Evolutionary conservation across 2,888 invertebrate genomes (phyloP).

Genomic region (Agrilus mali): DNA sequence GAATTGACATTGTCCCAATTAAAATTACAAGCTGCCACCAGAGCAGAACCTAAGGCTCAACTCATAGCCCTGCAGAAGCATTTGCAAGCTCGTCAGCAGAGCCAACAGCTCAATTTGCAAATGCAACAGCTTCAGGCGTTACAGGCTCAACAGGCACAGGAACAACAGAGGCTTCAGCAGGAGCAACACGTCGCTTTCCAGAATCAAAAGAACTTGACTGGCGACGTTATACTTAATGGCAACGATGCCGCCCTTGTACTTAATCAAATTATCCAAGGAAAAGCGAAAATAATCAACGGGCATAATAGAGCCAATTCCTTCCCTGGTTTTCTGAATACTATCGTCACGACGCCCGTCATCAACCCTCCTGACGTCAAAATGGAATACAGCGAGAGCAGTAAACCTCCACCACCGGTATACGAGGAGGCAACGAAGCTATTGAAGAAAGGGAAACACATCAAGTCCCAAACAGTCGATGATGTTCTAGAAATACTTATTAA

Average conservation of each 20-base stretch:
- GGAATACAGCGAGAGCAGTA: conserved; percentile 23
- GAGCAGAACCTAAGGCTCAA: conserved; percentile 29
- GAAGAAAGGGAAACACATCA: conserved; percentile 33
- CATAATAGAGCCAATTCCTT: conserved; percentile 42
- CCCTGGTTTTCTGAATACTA: conserved; percentile 43
- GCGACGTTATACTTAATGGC: conserved; percentile 51
- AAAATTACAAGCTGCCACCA: conserved; percentile 52
- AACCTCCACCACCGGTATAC: conserved; percentile 53
- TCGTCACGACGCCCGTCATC: conserved; percentile 30
- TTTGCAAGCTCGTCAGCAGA: conserved; percentile 33
- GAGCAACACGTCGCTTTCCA: conserved; percentile 35
- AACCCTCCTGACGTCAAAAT: conserved; percentile 24
- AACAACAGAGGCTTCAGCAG: conserved; percentile 39
- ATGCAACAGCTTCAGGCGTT: conserved; percentile 49
- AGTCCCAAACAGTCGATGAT: conserved; percentile 80
- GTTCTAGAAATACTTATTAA: conserved; percentile 88
- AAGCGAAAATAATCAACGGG: conserved; percentile 37
- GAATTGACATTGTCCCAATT: conserved; percentile 67
- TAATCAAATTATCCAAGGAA: conserved; percentile 37
- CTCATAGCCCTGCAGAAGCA: conserved; percentile 29
- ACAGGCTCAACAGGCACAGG: conserved; percentile 35
- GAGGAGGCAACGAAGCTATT: conserved; percentile 59
- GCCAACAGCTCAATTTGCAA: conserved; percentile 45
- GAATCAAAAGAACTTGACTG: conserved; percentile 31
- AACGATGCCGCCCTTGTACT: conserved; percentile 42